Conservation (phyloP, 2,113 vertebrate genomes). For the Perca schrenkii region DNA sequence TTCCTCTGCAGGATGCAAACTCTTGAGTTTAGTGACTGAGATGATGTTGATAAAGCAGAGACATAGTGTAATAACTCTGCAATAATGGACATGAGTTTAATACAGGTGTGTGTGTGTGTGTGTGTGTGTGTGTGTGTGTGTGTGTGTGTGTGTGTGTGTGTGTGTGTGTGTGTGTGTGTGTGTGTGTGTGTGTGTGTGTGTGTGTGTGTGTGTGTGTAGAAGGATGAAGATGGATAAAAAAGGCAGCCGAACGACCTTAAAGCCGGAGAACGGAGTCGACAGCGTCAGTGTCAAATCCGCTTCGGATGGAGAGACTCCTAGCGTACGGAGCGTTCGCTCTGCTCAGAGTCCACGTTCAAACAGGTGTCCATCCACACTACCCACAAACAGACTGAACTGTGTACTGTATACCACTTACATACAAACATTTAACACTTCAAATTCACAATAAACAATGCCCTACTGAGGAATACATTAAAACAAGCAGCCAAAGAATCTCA, state of each 20-base stretch:
- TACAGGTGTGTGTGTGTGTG: slow-evolving; percentile 13
- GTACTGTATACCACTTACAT: background rate
- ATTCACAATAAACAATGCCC: background rate
- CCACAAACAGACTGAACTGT: background rate
- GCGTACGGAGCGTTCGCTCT: slow-evolving; percentile 77
- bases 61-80: background rate
- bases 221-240: slow-evolving; percentile 74
- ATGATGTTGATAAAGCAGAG: slow-evolving; percentile 17
- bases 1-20: background rate
- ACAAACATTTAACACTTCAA: background rate
- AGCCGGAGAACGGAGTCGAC: slow-evolving; percentile 82
- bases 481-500: background rate
- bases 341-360: slow-evolving; percentile 65
- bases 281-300: slow-evolving; percentile 67
- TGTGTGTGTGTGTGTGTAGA: slow-evolving; percentile 36
- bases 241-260: slow-evolving; percentile 75
- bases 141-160: slow-evolving; percentile 34
- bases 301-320: slow-evolving; percentile 82
- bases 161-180: slow-evolving; percentile 19
- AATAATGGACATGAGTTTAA: background rate
- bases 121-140: slow-evolving; percentile 28
- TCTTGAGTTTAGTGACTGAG: background rate
- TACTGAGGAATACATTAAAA: background rate
- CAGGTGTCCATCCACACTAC: slow-evolving; percentile 76
- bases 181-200: slow-evolving; percentile 26